Evolutionary conservation across 2,888 invertebrate genomes (phyloP), one percentile per base, ranked within the genome.

Genomic region (Nezara viridula): DNA sequence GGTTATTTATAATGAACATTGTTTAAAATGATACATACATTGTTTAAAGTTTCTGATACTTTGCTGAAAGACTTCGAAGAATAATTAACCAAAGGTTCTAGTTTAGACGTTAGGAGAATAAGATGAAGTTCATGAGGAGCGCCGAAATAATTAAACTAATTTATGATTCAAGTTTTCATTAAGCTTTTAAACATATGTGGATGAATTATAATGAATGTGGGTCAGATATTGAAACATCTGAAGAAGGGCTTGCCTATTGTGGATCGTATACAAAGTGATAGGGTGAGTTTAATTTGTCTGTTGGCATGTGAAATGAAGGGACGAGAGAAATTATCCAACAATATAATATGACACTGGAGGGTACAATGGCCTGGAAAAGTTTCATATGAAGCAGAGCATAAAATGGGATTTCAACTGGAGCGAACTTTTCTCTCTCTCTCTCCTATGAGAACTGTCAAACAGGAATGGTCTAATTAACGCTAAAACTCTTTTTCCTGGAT

Each of bases 381-480:
- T 81, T 81, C 44, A 44, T 81, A 81, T 81, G 81, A 81, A 81
- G n/a, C 81, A 44, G 81, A 81, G 81, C 81, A 81, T 81, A 81
- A 81, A 81, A 81, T 44, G 44, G 44, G 44, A 47, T 47, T 81
- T 81, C n/a, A 81, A 47, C 9, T n/a, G 2, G 44, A 37, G 24
- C n/a, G 12, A 44, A 24, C 44, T n/a, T 81, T n/a, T 81, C 81
- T n/a, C 81, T 81, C 44, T n/a, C 81, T 81, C 32, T 9, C 66
- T 19, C 19, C 19, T 73, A 77, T 77, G 77, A 77, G 24, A 77
- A 77, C 77, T 77, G 77, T 77, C 77, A 77, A 40, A 40, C 24
- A 40, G 77, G 40, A 44, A 77, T 77, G 77, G 77, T 77, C 77
- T 77, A 10, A 77, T 77, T 77, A 77, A 40, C 24, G 77, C 24